Base-by-base conservation (phyloP, 2,888 invertebrate genomes). In the Trachelus troglodyta region DNA sequence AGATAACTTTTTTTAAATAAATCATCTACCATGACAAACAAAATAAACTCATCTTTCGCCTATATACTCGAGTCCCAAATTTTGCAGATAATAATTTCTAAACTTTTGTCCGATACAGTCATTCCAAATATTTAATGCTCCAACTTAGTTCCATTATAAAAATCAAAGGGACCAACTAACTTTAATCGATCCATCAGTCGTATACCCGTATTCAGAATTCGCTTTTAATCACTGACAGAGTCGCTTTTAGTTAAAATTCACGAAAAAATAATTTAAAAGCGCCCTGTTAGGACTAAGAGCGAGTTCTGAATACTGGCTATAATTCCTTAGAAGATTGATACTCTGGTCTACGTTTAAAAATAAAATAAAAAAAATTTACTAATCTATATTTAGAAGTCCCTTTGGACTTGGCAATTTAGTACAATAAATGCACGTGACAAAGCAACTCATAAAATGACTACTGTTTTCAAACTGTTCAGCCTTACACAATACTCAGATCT, bases 31-130 rank as follows among this genome's bases (percentile, higher is more conserved):
- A 77, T 74, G 74, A 74, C 76, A 77, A 77, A 74, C 80, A 77
- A 79, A 81, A 76, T 79, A 79, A 79, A 82, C 77, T 79, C 40
- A 77, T 69, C 80, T 79, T 79, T 79, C 79, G 77, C 68, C 76
- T 78, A 23, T 23, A 56, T 56, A 2, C 6, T 23, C 6, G 40
- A 56, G 6, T 0, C 6, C 23, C 40, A 56, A 23, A 9, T 56
- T 23, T 56, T 6, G 6, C 15, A 56, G 6, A 15, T 56, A 40
- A 1, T 15, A 23, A 23, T 23, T 56, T 15, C 1, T 23, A 56
- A 56, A 23, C 6, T 23, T 40, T 56, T 56, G 2, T 56, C 6
- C 2, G 15, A 37, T 6, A 40, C 23, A 15, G 15, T 40, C 6
- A 15, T 37, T 40, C 4, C 15, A 15, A 40, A 1, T 23, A 40